Evolutionary conservation across 2,113 vertebrate genomes (phyloP), one percentile per base, ranked within the genome.

Genomic region (Sula dactylatra): DNA sequence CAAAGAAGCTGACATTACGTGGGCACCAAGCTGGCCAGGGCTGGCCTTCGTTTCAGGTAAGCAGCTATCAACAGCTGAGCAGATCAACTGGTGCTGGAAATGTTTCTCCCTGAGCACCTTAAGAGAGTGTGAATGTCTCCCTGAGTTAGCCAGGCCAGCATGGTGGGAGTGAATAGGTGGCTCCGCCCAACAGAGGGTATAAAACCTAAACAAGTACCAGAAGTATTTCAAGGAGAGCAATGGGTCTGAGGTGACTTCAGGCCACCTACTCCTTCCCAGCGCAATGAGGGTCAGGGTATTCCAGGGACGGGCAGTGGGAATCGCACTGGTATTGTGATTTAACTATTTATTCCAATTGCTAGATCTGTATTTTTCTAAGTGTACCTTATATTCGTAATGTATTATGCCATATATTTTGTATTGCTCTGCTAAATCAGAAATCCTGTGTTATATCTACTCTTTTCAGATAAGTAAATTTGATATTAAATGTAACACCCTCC

Each of bases 211-310:
- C 2, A 34, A 2, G 38, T 21, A 42, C 9, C 5, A 10, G 21
- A 50, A 36, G 8, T 16, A 17, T 70, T 44, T 15, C 4, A 11
- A 10, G 24, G 9, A 8, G 10, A 61, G 12, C 11, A 13, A 18
- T 29, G 11, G 17, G 7, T 5, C 45, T 40, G 14, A 66, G 34
- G 16, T 54, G 47, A 16, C 8, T 67, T 15, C 10, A 49, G 2
- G 4, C 7, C 40, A 7, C 9, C 22, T 38, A 10, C n/a, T 62
- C 10, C 9, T 58, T 79, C 34, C 20, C 27, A 34, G 52, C 0
- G 0, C 5, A 3, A 19, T 13, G 45, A 18, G 0, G 3, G 36
- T 11, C 42, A 79, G 24, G 1, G 0, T 18, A 22, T 32, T 52
- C n/a, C 38, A 27, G 18, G 16, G 25, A 49, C n/a, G 3, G 8